Conservation (phyloP, 1,140 invertebrate species). For the Ephestia elutella region DNA sequence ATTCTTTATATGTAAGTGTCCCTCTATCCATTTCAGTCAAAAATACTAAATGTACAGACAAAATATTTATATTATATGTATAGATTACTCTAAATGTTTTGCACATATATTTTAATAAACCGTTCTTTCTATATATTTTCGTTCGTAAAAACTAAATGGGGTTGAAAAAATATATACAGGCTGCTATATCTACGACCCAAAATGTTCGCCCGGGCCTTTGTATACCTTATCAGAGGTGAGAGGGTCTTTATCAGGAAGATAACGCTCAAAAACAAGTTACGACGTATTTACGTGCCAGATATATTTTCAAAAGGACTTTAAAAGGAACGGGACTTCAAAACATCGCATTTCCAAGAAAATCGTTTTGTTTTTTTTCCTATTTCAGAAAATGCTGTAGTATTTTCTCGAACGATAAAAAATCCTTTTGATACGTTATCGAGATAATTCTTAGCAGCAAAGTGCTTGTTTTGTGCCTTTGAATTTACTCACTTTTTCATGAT, state of each 20-base stretch:
- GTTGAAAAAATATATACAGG: no score
- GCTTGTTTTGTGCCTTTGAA: neutral
- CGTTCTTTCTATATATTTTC: no score
- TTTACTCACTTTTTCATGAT: neutral
- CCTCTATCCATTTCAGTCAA: no score
- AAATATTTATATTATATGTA: no score
- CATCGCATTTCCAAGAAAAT: neutral
- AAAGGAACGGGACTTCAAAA: conserved; percentile 1
- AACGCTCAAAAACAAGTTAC: conserved; percentile 23
- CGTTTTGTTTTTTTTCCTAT: conserved; percentile 2
- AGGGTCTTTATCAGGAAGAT: conserved; percentile 26
- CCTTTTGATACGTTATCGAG: neutral
- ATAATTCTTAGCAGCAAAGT: neutral
- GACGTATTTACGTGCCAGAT: conserved; percentile 22
- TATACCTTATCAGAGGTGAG: conserved; percentile 19
- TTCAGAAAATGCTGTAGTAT: neutral
- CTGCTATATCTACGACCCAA: neutral
- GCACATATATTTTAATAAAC: no score
- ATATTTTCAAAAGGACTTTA: conserved; percentile 22
- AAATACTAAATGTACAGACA: no score
- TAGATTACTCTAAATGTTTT: no score
- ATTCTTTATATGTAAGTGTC: no score
- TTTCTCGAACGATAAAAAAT: neutral
- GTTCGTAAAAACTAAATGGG: neutral
- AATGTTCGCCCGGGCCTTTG: neutral